phyloP scores from a whole-genome alignment of 2,797 vertebrate species.

The Perodicticus potto region DNA sequence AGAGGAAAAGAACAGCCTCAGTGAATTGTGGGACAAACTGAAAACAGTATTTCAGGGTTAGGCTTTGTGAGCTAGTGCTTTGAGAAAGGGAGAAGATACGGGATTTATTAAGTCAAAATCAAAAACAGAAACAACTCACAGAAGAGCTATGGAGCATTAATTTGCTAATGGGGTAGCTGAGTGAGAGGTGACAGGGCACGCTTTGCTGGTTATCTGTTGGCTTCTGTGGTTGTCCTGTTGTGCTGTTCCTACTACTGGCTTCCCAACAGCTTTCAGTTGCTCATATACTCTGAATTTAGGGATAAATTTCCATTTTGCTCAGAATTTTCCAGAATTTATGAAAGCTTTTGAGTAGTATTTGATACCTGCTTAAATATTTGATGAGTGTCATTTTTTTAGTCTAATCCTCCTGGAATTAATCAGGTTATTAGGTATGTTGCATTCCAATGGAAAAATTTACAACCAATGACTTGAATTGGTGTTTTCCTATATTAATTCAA shows the following conservation, averaged over 20 bases:
- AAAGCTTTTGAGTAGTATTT: neutral
- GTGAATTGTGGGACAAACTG: neutral
- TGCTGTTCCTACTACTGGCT: neutral
- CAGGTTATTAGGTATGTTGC: neutral
- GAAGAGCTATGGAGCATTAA: neutral
- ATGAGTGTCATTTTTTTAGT: constrained; percentile 30
- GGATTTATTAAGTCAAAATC: neutral
- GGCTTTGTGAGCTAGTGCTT: neutral
- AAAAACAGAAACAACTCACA: neutral
- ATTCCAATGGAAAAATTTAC: neutral
- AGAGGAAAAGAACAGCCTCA: neutral
- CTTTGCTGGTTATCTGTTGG: neutral
- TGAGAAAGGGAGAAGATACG: neutral
- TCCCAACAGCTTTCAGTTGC: neutral
- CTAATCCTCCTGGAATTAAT: neutral
- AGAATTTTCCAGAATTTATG: neutral
- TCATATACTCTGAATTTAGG: neutral
- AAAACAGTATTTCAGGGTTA: neutral
- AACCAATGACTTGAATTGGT: neutral
- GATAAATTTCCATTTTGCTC: neutral
- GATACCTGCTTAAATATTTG: neutral
- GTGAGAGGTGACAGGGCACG: neutral
- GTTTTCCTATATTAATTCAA: constrained; percentile 23
- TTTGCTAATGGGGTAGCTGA: neutral
- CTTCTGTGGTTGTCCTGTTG: neutral